A percentile compares a stretch with the other conserved stretches of the same genome.
Evolutionary conservation across 2,797 vertebrate genomes (phyloP).

Genomic region (Melanotaenia maccullochi): DNA sequence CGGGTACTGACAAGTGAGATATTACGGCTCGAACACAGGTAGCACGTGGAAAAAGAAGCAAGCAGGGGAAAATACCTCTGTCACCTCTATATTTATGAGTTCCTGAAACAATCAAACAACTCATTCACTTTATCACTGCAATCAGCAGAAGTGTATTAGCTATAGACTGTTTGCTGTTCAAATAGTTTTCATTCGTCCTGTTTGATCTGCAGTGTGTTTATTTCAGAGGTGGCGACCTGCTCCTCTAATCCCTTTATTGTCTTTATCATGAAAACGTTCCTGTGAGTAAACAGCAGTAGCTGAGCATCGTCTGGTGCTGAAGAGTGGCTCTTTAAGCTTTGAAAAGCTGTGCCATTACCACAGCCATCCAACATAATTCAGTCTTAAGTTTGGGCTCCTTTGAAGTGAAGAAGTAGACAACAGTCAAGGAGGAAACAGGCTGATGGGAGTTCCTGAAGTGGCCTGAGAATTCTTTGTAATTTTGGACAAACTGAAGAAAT

Average conservation of each 20-base stretch:
- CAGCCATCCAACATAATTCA: slow-evolving; percentile 26
- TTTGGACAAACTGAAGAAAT: slow-evolving; percentile 6
- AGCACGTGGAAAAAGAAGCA: background rate
- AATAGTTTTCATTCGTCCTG: slow-evolving; percentile 65
- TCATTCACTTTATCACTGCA: slow-evolving; percentile 43
- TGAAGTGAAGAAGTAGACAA: slow-evolving; percentile 38
- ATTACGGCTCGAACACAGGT: background rate
- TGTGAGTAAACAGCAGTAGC: slow-evolving; percentile 40
- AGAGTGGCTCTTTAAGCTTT: slow-evolving; percentile 28
- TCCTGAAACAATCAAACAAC: slow-evolving; percentile 50
- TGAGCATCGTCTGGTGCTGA: slow-evolving; percentile 57
- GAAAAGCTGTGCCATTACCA: slow-evolving; percentile 50
- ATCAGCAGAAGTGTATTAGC: slow-evolving; percentile 52
- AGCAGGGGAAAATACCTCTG: slow-evolving; percentile 5
- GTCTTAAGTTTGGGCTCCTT: slow-evolving; percentile 42
- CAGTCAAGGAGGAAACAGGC: slow-evolving; percentile 24
- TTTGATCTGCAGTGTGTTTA: slow-evolving; percentile 70
- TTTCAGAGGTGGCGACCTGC: slow-evolving; percentile 49
- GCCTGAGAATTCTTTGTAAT: background rate
- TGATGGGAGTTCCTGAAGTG: background rate
- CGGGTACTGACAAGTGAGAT: background rate
- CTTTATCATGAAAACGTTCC: slow-evolving; percentile 74
- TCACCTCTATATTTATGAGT: slow-evolving; percentile 43
- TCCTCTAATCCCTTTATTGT: slow-evolving; percentile 56
- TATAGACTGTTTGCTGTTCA: slow-evolving; percentile 58